Base-by-base conservation (phyloP, 2,888 invertebrate genomes). In the Eupithecia vulgata region DNA sequence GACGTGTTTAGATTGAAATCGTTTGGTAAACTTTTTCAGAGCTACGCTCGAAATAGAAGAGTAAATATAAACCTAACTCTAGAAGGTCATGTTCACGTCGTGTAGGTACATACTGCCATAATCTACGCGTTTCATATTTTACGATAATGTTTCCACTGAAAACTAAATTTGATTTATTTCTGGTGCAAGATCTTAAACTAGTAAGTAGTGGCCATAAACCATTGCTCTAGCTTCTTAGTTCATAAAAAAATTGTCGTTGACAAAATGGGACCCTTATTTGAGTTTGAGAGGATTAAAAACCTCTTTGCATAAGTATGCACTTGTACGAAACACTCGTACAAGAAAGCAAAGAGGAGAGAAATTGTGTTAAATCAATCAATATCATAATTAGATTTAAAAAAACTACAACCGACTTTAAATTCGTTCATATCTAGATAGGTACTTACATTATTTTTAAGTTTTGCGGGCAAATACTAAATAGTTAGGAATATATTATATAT, bases 111-210 rank as follows among this genome's bases (percentile, higher is more conserved):
- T 57, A 57, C 62, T 21, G 57, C 71, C 48, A 67, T 77, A 75
- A 74, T 72, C 61, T 73, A 74, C 73, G 75, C 67, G 70, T 73
- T 65, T 71, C 69, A 45, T 66, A 45, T 78, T 78, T 73, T 72
- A 76, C 75, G 72, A 73, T 71, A 59, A 62, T 64, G 62, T 67
- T 40, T 70, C 59, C 34, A 71, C 74, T 72, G 40, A 42, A 25
- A 52, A 67, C 72, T 71, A 72, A 73, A 71, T 72, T 15, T 68
- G 57, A 52, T 66, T 40, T 72, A 8, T 62, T 42, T 48, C 17
- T 10, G 35, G 0, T 65, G n/a, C 5, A 64, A 35, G 35, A 37
- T 64, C 8, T n/a, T 30, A 5, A n/a, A n/a, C 10, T 52, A 4
- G 52, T 10, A n/a, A 52, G 21, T 25, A 10, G 52, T 52, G 21